These are phyloP conservation scores for Synergus japonicus DNA, from an alignment of 2,888 invertebrate species.

Conservation along the genomic window DNA sequence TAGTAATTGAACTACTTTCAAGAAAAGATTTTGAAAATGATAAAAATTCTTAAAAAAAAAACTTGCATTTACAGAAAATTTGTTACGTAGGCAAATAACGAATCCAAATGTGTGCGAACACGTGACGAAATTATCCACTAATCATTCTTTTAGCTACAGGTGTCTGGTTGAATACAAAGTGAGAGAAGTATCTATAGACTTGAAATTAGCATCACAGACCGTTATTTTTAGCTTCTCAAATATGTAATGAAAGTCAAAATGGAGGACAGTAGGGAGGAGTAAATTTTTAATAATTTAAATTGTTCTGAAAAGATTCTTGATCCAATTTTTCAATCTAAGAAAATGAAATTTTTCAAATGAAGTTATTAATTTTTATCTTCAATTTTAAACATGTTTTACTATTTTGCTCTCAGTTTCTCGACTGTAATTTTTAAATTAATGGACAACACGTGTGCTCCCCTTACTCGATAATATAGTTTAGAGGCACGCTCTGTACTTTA, in stretches of 20 bases:
- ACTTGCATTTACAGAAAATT: not conserved
- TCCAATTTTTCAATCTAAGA: not conserved
- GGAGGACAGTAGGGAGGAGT: not conserved
- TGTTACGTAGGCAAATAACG: not conserved
- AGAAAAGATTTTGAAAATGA: constrained; percentile 1
- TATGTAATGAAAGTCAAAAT: not conserved
- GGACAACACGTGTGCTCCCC: constrained; percentile 3
- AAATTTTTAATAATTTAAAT: no score
- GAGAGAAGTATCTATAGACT: constrained; percentile 2
- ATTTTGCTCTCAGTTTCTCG: not conserved
- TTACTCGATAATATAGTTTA: constrained; percentile 40
- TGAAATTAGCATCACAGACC: constrained; percentile 21
- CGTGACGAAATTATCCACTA: constrained; percentile 13
- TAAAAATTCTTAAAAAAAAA: not conserved
- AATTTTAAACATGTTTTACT: not conserved
- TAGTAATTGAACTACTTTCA: not conserved
- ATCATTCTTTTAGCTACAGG: constrained; percentile 1
- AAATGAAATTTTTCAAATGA: not conserved
- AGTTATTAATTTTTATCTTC: not conserved
- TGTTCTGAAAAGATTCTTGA: no score
- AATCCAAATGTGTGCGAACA: not conserved
- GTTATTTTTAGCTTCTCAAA: not conserved
- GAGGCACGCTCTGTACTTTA: constrained; percentile 39
- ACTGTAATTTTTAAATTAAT: not conserved
- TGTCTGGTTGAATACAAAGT: not conserved